Conservation (phyloP, 2,113 vertebrate genomes). For the Pan paniscus region DNA sequence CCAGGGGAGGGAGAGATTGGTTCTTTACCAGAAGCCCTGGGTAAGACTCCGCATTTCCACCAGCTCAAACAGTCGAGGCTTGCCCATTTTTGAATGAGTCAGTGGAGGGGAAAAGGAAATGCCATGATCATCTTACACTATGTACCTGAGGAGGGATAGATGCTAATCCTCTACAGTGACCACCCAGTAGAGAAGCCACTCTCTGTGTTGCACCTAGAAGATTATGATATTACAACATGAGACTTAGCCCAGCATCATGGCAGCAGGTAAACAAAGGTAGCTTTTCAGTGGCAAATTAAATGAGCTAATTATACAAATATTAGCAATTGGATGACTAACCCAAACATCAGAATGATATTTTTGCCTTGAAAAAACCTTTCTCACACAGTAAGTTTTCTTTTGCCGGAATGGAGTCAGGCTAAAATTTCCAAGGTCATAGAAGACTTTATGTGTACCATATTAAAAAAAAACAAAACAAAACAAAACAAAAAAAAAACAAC, state of each 20-base stretch:
- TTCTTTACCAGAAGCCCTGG: background rate
- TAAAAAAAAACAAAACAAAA: background rate
- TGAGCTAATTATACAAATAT: background rate
- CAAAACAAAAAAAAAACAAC: too few species aligned
- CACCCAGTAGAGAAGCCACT: background rate
- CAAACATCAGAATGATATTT: conserved; percentile 20
- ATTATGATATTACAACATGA: background rate
- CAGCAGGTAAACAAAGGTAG: background rate
- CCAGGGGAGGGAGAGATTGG: background rate
- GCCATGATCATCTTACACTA: background rate
- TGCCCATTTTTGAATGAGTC: background rate
- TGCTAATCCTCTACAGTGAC: background rate
- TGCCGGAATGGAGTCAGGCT: background rate
- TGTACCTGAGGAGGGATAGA: background rate
- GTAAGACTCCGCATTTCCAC: background rate
- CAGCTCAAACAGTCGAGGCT: background rate
- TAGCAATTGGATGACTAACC: background rate
- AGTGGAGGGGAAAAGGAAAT: background rate
- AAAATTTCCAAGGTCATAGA: background rate
- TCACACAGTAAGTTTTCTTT: background rate
- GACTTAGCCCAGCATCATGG: background rate
- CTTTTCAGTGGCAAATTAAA: conserved; percentile 11
- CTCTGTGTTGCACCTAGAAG: background rate
- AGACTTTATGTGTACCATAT: background rate
- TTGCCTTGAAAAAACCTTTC: conserved; percentile 44